Conservation (phyloP, 2,888 invertebrate species). For the Gymnosoma rotundatum region DNA sequence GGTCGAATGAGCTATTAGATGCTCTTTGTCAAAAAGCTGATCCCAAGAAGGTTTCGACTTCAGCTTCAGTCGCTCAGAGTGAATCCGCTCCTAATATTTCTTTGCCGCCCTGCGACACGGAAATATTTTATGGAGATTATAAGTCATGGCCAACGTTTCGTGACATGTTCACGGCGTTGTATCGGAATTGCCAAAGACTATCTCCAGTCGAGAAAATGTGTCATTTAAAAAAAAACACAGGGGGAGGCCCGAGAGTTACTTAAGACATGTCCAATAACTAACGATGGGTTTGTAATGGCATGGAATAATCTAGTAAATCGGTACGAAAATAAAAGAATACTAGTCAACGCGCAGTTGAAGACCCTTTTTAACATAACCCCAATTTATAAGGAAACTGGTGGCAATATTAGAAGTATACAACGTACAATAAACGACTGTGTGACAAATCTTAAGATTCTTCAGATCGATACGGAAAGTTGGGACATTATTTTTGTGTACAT, state of each 20-base stretch:
- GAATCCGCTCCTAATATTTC: conserved; percentile 4
- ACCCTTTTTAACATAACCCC: conserved; percentile 21
- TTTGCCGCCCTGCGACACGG: conserved; percentile 38
- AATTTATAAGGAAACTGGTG: conserved; percentile 8
- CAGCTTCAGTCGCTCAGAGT: neutral
- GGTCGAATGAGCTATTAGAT: conserved; percentile 20
- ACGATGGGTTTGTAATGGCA: neutral
- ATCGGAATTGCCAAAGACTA: neutral
- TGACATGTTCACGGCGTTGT: conserved; percentile 21
- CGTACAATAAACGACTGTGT: conserved; percentile 19
- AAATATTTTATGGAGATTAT: conserved; percentile 19
- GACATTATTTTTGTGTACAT: conserved; percentile 29
- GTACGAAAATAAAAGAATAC: conserved; percentile 32
- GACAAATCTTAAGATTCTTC: neutral
- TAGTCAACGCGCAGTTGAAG: conserved; percentile 24
- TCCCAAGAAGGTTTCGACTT: neutral
- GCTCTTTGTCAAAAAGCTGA: neutral
- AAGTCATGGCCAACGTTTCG: conserved; percentile 26
- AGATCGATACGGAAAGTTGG: conserved; percentile 10
- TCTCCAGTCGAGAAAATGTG: conserved; percentile 20
- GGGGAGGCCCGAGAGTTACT: conserved; percentile 19
- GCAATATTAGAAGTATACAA: conserved; percentile 2
- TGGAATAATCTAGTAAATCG: conserved; percentile 10
- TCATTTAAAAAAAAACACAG: conserved; percentile 16
- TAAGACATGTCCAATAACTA: too few species aligned